Evolutionary conservation across 2,797 vertebrate species (phyloP), one percentile per base, ranked within the genome.

Genomic region (Melanotaenia pygmaea): DNA sequence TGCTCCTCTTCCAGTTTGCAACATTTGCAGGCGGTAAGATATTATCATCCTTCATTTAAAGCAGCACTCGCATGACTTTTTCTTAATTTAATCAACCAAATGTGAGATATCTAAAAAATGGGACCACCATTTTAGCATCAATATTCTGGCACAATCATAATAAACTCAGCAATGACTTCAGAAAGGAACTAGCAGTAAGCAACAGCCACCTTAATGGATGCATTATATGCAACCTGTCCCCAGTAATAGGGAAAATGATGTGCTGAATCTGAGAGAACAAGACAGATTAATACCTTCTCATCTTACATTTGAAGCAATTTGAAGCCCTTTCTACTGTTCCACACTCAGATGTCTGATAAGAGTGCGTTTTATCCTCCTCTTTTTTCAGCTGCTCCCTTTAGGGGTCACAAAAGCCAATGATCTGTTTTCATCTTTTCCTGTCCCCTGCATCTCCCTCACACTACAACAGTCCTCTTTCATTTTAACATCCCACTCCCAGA

Each of bases 71-170:
- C 34, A 20, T 35, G 62, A 53, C 24, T 53, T 50, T n/a, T 57
- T 5, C 6, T 68, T 74, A 57, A 76, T 71, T 81, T 67, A 86
- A 72, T 81, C 61, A 58, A 56, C 62, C 71, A 64, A 76, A 78
- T 14, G 72, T 11, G 1, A 43, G 24, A 80, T 30, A 43, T 66
- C 61, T 57, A 47, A 76, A 63, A 77, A 85, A 71, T 30, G 63
- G 38, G 28, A 62, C 60, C 56, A 47, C 9, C 3, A 8, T 64
- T 80, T 65, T 24, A 72, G 64, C 37, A 45, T 74, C 12, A n/a
- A 13, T 43, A 73, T 32, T 61, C 51, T 54, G 43, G 63, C 22
- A 68, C 71, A 70, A 79, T 72, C 64, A 66, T 35, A 76, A 22
- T 65, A 53, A 67, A 77, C 50, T 65, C 69, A 59, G 79, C 85